Conservation (phyloP, 2,113 vertebrate genomes). For the Mobula birostris region DNA sequence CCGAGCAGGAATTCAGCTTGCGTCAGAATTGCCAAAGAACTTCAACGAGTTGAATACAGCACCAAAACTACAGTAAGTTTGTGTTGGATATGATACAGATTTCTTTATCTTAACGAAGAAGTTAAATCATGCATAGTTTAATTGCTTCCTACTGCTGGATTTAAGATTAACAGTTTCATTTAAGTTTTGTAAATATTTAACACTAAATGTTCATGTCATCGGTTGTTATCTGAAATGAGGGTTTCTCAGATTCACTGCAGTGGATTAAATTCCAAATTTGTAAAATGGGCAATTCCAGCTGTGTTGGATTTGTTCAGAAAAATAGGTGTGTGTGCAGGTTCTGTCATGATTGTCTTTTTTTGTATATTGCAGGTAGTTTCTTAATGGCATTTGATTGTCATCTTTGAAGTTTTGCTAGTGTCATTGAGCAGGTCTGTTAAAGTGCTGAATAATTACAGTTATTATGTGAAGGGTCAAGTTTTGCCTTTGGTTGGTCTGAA, state of each 20-base stretch:
- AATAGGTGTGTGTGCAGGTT: background rate
- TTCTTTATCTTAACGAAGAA: background rate
- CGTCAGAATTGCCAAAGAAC: slow-evolving; percentile 56
- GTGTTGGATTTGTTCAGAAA: background rate
- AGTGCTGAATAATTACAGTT: background rate
- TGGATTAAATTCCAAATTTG: background rate
- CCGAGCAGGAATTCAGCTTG: slow-evolving; percentile 64
- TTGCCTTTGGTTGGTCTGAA: background rate
- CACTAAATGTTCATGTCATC: background rate
- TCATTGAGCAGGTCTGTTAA: background rate
- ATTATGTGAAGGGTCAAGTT: background rate
- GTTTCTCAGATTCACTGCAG: background rate
- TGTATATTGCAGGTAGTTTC: background rate
- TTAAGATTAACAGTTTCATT: background rate
- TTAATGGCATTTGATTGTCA: background rate
- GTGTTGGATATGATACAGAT: slow-evolving; percentile 41
- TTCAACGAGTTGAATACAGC: slow-evolving; percentile 54
- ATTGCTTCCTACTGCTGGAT: background rate
- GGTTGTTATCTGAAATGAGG: background rate
- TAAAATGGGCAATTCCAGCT: background rate
- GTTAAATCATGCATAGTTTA: background rate
- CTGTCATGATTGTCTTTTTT: background rate
- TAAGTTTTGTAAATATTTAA: background rate
- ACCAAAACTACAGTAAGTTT: slow-evolving; percentile 56
- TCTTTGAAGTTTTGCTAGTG: slow-evolving; percentile 11